Conservation (phyloP, 2,797 vertebrate species). For the Gymnothorax reevesii region DNA sequence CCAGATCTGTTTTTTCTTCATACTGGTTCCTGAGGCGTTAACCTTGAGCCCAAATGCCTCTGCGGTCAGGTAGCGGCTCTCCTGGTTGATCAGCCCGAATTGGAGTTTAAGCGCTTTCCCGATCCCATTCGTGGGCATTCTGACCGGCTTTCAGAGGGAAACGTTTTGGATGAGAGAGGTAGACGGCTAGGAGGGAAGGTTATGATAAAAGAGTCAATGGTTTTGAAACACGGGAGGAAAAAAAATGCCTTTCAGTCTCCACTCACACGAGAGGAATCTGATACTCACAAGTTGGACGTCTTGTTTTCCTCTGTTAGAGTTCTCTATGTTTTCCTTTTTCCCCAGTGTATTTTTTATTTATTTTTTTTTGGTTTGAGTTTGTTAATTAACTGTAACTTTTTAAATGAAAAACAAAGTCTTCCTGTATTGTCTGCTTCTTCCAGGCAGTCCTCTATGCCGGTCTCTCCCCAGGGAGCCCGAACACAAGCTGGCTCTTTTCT, state of each 20-base stretch:
- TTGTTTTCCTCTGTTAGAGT: background rate
- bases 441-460: conserved; percentile 1
- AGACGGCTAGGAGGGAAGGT: conserved; percentile 43
- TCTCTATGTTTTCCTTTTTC: background rate
- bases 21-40: conserved; percentile 88
- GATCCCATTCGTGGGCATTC: conserved; percentile 89
- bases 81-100: conserved; percentile 90
- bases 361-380: conserved; percentile 26
- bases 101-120: conserved; percentile 88
- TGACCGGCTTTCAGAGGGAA: conserved; percentile 50
- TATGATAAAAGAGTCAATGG: conserved; percentile 33
- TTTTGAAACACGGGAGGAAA: conserved; percentile 33
- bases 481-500: conserved; percentile 1
- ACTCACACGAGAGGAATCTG: background rate
- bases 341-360: conserved; percentile 57
- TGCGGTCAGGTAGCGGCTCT: conserved; percentile 89
- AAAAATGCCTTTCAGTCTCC: background rate
- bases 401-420: background rate
- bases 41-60: conserved; percentile 94
- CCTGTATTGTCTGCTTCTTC: conserved; percentile 4
- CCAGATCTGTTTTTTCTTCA: conserved; percentile 96
- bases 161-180: conserved; percentile 17
- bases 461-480: conserved; percentile 1
- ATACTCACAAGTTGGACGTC: background rate
- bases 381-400: background rate